phyloP scores from a whole-genome alignment of 2,888 invertebrate genomes.

The Clivina fossor region DNA sequence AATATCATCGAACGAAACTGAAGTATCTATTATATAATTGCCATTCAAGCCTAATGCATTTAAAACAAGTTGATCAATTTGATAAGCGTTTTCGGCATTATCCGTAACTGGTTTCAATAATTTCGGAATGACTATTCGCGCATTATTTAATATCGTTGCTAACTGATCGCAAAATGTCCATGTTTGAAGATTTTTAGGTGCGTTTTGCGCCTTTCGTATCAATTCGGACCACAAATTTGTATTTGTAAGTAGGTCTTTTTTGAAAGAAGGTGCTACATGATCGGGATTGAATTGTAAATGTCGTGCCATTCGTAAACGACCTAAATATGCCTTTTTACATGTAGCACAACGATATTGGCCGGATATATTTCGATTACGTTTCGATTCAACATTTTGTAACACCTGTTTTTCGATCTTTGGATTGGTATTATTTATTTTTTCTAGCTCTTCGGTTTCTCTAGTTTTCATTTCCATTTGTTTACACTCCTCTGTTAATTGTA shows the following conservation, averaged over 20 bases:
- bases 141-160: conserved; percentile 47
- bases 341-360: conserved; percentile 61
- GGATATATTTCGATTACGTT: conserved; percentile 52
- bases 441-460: not conserved
- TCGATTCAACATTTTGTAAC: conserved; percentile 39
- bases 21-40: conserved; percentile 46
- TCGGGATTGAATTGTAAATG: conserved; percentile 65
- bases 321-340: conserved; percentile 67
- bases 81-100: conserved; percentile 43
- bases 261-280: conserved; percentile 55
- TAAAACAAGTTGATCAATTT: conserved; percentile 47
- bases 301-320: conserved; percentile 60
- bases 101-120: conserved; percentile 45
- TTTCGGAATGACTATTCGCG: conserved; percentile 47
- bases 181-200: conserved; percentile 45
- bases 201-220: conserved; percentile 47
- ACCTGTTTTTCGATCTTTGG: conserved; percentile 10
- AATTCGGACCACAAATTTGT: conserved; percentile 50
- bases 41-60: conserved; percentile 49
- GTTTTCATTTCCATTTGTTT: too few relatives aligned
- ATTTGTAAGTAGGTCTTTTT: conserved; percentile 41
- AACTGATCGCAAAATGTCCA: conserved; percentile 49
- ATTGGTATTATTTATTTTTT: not conserved
- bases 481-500: too few relatives aligned
- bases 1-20: conserved; percentile 9